phyloP scores from a whole-genome alignment of 2,888 invertebrate genomes.

The Scelioninae gen. 2 region DNA sequence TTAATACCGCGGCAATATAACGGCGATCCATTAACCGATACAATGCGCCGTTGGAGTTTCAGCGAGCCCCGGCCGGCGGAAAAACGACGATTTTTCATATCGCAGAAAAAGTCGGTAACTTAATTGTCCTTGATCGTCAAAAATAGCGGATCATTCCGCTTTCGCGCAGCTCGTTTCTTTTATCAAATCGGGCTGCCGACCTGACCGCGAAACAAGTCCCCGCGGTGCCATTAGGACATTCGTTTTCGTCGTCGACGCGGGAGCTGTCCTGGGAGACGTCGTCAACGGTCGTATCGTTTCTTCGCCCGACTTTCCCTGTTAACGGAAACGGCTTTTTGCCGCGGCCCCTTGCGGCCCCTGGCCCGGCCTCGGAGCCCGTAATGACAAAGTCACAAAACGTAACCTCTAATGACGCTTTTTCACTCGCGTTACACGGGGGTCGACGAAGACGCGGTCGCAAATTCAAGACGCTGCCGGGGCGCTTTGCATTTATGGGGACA shows the following conservation, averaged over 20 bases:
- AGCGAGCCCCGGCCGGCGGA: too few species aligned
- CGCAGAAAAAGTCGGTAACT: constrained; percentile 43
- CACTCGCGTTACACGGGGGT: constrained; percentile 39
- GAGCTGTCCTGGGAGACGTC: constrained; percentile 58
- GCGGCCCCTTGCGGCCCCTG: constrained; percentile 35
- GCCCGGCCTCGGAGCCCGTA: constrained; percentile 52
- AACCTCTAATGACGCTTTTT: constrained; percentile 61
- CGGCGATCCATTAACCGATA: too few species aligned
- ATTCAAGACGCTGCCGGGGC: constrained; percentile 24
- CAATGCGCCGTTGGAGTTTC: too few species aligned
- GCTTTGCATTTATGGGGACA: constrained; percentile 42
- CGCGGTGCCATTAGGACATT: constrained; percentile 66
- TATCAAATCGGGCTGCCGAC: constrained; percentile 50
- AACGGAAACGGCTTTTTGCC: constrained; percentile 60
- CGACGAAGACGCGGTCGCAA: constrained; percentile 37
- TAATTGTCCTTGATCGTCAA: constrained; percentile 51
- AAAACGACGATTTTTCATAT: constrained; percentile 47
- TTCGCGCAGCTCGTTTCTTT: constrained; percentile 58
- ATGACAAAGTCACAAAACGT: constrained; percentile 60
- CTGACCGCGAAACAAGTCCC: constrained; percentile 66
- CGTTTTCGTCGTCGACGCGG: constrained; percentile 60
- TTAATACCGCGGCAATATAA: too few species aligned
- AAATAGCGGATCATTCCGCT: constrained; percentile 56
- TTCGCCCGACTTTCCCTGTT: constrained; percentile 56
- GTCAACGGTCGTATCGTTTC: constrained; percentile 58